Percentiles rank a stretch among this genome's conserved stretches.
Conservation (phyloP, 2,797 vertebrate genomes). For the Gambelia wislizenii region DNA sequence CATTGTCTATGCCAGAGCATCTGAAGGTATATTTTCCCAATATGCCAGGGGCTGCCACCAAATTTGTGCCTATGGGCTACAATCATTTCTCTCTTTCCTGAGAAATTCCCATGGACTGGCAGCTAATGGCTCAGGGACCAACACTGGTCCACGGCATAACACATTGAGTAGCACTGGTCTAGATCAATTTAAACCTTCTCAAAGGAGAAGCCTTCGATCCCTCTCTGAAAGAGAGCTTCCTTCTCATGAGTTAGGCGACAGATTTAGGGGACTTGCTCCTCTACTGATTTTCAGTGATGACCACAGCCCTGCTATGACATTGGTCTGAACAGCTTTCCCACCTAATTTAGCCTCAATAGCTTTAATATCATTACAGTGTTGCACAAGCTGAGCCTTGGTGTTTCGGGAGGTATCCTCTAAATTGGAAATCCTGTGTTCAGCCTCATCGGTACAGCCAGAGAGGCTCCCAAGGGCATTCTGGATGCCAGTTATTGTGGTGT, state of each 20-base stretch:
- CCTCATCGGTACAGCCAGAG: background rate
- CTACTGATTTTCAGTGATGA: background rate
- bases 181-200: background rate
- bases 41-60: too few relatives aligned
- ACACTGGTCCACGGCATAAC: too few relatives aligned
- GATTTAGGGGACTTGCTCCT: background rate
- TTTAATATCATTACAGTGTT: constrained; percentile 17
- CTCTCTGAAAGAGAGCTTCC: background rate
- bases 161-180: too few relatives aligned
- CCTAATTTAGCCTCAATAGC: constrained; percentile 7
- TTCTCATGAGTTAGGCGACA: background rate
- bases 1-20: too few relatives aligned
- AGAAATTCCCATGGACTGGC: too few relatives aligned
- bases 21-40: too few relatives aligned
- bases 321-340: background rate
- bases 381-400: constrained; percentile 2
- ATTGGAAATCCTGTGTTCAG: constrained; percentile 21
- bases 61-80: too few relatives aligned
- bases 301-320: constrained; percentile 18
- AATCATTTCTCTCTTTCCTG: too few relatives aligned
- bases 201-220: background rate
- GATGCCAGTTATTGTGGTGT: background rate
- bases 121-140: too few relatives aligned
- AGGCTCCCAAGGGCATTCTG: background rate
- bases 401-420: constrained; percentile 12